phyloP scores from a whole-genome alignment of 2,888 invertebrate genomes.

The Cynaeus angustus region DNA sequence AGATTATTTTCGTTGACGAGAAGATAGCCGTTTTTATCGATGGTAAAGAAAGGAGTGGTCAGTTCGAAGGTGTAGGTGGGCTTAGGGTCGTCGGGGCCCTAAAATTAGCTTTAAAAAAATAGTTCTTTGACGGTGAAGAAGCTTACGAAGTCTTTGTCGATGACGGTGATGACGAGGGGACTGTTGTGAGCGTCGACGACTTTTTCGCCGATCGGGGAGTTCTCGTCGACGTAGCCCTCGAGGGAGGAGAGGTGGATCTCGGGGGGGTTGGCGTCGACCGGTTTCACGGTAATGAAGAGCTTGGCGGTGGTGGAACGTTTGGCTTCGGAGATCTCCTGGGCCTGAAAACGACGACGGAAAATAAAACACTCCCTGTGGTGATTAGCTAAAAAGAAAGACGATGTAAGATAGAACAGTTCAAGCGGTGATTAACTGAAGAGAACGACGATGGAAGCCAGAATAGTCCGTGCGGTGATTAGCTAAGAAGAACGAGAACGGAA shows the following conservation, averaged over 20 bases:
- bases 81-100: slow-evolving; percentile 86
- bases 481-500: no score
- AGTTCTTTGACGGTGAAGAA: no score
- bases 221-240: slow-evolving; percentile 89
- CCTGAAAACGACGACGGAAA: no score
- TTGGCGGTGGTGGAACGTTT: slow-evolving; percentile 89
- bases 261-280: slow-evolving; percentile 91
- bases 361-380: no score
- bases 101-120: no score
- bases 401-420: no score
- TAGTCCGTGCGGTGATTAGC: no score
- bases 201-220: slow-evolving; percentile 88
- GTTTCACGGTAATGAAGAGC: slow-evolving; percentile 86
- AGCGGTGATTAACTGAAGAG: no score
- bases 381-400: no score
- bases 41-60: slow-evolving; percentile 88
- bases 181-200: slow-evolving; percentile 80
- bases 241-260: slow-evolving; percentile 81
- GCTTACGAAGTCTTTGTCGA: slow-evolving; percentile 90
- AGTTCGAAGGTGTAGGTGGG: slow-evolving; percentile 88
- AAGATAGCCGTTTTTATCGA: slow-evolving; percentile 82
- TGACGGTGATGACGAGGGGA: slow-evolving; percentile 83
- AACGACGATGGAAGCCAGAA: no score
- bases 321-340: slow-evolving; percentile 87
- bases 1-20: slow-evolving; percentile 88